Evolutionary conservation across 2,797 vertebrate genomes (phyloP), one percentile per base, ranked within the genome.

Genomic region (Chlorospingus flavigularis): DNA sequence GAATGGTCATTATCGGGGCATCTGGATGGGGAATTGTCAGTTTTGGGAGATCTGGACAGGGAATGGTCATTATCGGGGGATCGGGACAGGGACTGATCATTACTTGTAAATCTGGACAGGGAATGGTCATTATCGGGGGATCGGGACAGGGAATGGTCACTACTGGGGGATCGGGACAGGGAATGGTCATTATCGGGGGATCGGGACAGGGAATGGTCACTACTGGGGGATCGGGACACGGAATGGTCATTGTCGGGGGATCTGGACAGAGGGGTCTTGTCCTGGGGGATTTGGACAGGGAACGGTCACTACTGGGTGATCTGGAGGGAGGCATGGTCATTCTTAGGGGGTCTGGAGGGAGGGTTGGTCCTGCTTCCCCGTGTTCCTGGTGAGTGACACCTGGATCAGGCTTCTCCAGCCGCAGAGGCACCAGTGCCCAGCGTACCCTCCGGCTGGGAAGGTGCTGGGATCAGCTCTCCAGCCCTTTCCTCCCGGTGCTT

Each of bases 211-310:
- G 51, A 1, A 20, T 14, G 42, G 33, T 15, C 43, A 11, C 5
- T 18, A 6, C 6, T 2, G 4, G 55, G 26, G 2, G 19, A n/a
- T 21, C 6, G 2, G 31, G 19, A 54, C 31, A 54, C 19, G 31
- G 37, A 3, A 30, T 30, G n/a, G 19, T 9, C 19, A 18, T 2
- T n/a, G 4, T 1, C 3, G 2, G 8, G 19, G 3, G 8, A n/a
- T 21, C 13, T 2, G 53, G 53, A n/a, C 19, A 11, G 11, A 37
- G 37, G 37, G 37, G 12, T 37, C 37, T 37, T 37, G 37, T 37
- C 37, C 37, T 37, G 2, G 8, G 30, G 3, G 7, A n/a, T 21
- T 13, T 5, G 53, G 53, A n/a, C 20, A 17, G 40, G 40, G 40
- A 42, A 20, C 19, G 48, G 14, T 7, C 25, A 23, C 8, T 76